Percentiles rank a stretch among this genome's conserved stretches.
These are phyloP conservation scores for Microcebus tavaratra DNA, from an alignment of 2,113 vertebrate species.

Conservation along the genomic window DNA sequence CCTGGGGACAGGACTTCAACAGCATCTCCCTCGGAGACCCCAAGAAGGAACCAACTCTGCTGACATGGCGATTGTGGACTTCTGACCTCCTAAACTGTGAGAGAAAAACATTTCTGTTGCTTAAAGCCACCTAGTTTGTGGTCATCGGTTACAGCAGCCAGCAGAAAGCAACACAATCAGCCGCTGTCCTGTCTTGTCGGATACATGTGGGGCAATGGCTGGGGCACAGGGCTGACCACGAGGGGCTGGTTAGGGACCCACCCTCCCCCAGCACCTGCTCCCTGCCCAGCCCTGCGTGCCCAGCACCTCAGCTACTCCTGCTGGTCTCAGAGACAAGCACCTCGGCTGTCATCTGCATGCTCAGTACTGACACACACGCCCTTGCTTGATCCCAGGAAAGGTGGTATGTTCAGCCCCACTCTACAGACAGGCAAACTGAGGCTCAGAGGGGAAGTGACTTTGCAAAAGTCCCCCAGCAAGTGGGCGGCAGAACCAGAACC, in stretches of 20 bases:
- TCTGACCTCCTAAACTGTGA: neutral
- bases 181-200: accelerated
- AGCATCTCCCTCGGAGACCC: neutral
- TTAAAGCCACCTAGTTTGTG: neutral
- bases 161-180: neutral
- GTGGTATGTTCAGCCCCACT: neutral
- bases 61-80: neutral
- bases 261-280: neutral
- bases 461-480: neutral
- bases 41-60: neutral
- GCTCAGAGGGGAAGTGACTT: neutral
- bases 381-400: neutral
- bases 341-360: neutral
- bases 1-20: neutral
- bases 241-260: neutral
- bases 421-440: neutral
- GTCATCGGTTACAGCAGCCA: accelerated
- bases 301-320: neutral
- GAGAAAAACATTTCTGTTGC: too few relatives aligned
- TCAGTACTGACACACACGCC: too few relatives aligned
- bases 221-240: neutral
- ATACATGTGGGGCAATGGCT: too few relatives aligned
- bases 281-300: neutral
- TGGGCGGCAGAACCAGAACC: neutral
- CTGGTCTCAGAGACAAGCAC: neutral